phyloP scores from a whole-genome alignment of 2,113 vertebrate genomes.

The Echinops telfairi region DNA sequence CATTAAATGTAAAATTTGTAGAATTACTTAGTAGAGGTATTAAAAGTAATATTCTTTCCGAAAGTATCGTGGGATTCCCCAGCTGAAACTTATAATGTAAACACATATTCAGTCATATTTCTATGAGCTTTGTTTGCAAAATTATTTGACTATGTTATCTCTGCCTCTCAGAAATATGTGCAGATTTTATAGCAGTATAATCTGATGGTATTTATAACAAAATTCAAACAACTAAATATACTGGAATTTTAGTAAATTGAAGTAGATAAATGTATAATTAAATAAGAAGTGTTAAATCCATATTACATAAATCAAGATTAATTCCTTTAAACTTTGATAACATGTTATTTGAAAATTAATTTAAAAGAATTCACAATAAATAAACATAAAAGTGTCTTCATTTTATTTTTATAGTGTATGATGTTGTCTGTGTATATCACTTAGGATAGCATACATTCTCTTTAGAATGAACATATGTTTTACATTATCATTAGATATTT shows the following conservation, averaged over 20 bases:
- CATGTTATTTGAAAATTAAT: not conserved
- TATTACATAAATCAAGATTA: constrained; percentile 12
- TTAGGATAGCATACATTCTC: not conserved
- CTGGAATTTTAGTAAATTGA: not conserved
- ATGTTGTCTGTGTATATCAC: not conserved
- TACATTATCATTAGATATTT: not conserved
- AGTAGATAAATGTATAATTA: not conserved
- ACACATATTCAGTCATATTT: not conserved
- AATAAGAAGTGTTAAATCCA: not conserved
- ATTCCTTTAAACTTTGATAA: not conserved
- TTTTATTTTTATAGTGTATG: not conserved
- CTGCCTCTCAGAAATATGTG: not conserved
- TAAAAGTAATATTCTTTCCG: constrained; percentile 18
- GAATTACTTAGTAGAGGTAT: not conserved
- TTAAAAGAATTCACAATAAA: constrained; percentile 2
- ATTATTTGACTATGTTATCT: not conserved
- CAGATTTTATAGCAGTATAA: constrained; percentile 13
- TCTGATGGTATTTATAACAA: not conserved
- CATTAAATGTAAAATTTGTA: constrained; percentile 28
- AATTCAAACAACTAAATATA: not conserved
- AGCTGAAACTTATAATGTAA: constrained; percentile 18
- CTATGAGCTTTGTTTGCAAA: constrained; percentile 18
- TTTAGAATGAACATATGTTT: not conserved
- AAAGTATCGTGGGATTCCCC: not conserved
- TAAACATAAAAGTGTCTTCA: not conserved